A percentile compares a stretch with the other conserved stretches of the same genome.
phyloP scores from a whole-genome alignment of 1,140 invertebrate genomes.

The Dryas iulia region DNA sequence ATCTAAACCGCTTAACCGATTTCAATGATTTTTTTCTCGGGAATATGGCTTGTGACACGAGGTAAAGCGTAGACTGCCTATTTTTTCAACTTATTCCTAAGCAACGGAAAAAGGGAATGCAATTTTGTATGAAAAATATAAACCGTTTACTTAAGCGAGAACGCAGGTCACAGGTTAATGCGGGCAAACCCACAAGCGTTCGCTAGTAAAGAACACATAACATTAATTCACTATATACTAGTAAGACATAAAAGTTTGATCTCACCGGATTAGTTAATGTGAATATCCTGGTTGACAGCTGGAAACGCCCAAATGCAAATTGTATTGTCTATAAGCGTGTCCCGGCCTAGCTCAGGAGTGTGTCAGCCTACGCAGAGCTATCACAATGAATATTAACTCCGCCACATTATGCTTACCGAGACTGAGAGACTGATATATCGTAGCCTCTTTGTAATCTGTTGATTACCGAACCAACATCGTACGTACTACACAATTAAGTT shows the following conservation, averaged over 20 bases:
- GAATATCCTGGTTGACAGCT: conserved; percentile 73
- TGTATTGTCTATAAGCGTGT: conserved; percentile 71
- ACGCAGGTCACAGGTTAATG: no score
- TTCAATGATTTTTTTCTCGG: no score
- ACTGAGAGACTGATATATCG: conserved; percentile 35
- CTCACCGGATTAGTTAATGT: conserved; percentile 65
- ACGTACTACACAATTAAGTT: conserved; percentile 17
- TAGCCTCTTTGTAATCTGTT: conserved; percentile 28
- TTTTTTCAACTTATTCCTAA: no score
- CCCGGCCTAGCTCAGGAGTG: conserved; percentile 55
- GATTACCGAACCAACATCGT: conserved; percentile 6
- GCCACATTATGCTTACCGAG: conserved; percentile 45
- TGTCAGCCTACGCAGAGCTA: conserved; percentile 64
- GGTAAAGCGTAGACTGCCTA: no score
- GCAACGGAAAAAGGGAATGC: no score
- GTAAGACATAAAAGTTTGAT: conserved; percentile 43
- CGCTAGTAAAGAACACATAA: no score
- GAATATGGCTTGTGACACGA: no score
- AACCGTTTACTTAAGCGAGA: no score
- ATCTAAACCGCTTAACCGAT: no score
- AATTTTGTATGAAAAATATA: no score
- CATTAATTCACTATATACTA: conserved; percentile 9
- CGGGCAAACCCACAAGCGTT: no score
- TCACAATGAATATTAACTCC: conserved; percentile 74
- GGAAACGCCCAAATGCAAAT: conserved; percentile 74